phyloP scores from a whole-genome alignment of 2,113 vertebrate genomes.

The Tupaia chinensis region DNA sequence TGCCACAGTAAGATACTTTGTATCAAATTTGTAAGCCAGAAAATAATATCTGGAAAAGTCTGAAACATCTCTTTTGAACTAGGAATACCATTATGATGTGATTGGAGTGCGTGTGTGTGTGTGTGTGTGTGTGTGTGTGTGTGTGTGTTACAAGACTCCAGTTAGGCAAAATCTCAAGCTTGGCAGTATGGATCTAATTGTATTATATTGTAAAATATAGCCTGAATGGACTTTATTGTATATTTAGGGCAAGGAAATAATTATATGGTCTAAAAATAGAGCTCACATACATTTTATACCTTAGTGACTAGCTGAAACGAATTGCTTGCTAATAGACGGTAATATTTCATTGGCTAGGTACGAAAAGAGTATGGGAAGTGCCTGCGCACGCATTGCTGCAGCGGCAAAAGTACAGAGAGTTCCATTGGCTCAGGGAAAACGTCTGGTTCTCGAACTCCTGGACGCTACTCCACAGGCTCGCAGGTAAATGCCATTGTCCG shows the following conservation, averaged over 20 bases:
- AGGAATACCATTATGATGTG: background rate
- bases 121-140: background rate
- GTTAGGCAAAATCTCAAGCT: background rate
- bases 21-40: slow-evolving; percentile 68
- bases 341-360: slow-evolving; percentile 89
- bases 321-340: slow-evolving; percentile 64
- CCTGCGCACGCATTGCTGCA: slow-evolving; percentile 97
- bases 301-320: slow-evolving; percentile 33
- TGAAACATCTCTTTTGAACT: slow-evolving; percentile 64
- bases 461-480: slow-evolving; percentile 96
- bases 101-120: background rate
- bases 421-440: slow-evolving; percentile 97
- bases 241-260: background rate
- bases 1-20: slow-evolving; percentile 60
- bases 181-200: background rate
- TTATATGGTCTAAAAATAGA: slow-evolving; percentile 44
- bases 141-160: background rate
- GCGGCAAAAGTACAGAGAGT: slow-evolving; percentile 97
- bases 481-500: slow-evolving; percentile 89
- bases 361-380: slow-evolving; percentile 99
- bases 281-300: background rate
- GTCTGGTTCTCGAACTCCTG: slow-evolving; percentile 93
- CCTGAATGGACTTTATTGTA: slow-evolving; percentile 22
- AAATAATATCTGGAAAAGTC: slow-evolving; percentile 65
- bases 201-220: slow-evolving; percentile 54